Conservation (phyloP, 2,113 vertebrate species). For the Numenius arquata region DNA sequence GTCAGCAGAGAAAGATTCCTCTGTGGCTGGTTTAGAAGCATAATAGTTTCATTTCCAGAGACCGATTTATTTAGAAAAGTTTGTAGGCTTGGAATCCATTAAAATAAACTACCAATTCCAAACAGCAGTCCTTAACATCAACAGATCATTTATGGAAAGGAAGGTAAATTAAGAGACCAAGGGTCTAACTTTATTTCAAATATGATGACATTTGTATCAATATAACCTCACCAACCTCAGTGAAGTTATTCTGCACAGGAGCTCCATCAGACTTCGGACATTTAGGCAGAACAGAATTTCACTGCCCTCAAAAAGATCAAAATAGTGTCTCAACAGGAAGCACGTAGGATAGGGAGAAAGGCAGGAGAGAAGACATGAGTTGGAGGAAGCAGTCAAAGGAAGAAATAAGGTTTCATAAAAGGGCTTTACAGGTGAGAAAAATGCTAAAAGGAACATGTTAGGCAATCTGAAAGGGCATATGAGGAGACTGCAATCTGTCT, state of each 20-base stretch:
- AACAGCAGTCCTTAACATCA: not conserved
- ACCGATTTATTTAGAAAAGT: not conserved
- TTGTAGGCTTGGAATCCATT: not conserved
- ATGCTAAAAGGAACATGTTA: not conserved
- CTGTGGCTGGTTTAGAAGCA: not conserved
- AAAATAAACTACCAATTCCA: not conserved
- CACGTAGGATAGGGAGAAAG: rapidly evolving
- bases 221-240: not conserved
- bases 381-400: not conserved
- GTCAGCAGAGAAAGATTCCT: not conserved
- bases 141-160: not conserved
- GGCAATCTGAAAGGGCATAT: not conserved
- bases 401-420: not conserved
- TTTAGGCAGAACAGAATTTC: not conserved
- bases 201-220: not conserved
- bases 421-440: not conserved
- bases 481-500: not conserved
- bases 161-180: not conserved
- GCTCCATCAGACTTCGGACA: not conserved
- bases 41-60: not conserved
- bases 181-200: not conserved
- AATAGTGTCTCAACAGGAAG: not conserved
- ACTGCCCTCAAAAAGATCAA: not conserved
- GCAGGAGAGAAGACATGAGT: not conserved
- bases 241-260: not conserved